phyloP scores from a whole-genome alignment of 2,888 invertebrate species.

The Drosophila mettleri region DNA sequence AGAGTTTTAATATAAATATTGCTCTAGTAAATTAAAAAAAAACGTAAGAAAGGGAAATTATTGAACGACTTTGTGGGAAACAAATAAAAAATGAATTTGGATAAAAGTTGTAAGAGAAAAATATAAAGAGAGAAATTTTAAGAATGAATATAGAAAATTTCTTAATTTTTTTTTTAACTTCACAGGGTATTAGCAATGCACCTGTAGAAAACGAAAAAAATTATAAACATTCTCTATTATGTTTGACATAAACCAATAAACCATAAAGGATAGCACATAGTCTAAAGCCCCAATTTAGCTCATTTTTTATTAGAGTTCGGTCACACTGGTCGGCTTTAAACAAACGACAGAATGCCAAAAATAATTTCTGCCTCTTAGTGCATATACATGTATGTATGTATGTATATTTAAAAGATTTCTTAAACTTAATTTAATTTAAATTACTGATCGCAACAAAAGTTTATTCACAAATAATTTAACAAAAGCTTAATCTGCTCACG shows the following conservation, averaged over 20 bases:
- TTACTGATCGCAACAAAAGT: slow-evolving; percentile 7
- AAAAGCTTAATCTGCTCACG: slow-evolving; percentile 40
- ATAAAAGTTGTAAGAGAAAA: neutral
- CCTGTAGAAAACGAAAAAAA: no score
- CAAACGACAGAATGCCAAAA: neutral
- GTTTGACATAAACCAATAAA: no score
- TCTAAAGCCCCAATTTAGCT: neutral
- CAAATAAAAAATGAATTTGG: neutral
- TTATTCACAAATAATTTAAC: slow-evolving; percentile 3
- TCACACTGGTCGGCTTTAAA: slow-evolving; percentile 17
- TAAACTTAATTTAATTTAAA: neutral
- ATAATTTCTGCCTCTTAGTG: neutral
- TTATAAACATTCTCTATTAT: no score
- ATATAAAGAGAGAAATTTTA: neutral
- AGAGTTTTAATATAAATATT: no score
- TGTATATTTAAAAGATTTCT: no score
- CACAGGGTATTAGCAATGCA: neutral
- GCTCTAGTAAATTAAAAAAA: no score
- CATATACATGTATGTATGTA: no score
- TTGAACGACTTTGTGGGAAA: no score
- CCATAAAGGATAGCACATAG: neutral
- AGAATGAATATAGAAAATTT: neutral
- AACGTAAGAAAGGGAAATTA: no score
- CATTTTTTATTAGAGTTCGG: neutral
- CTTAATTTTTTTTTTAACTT: neutral